Base-by-base conservation (phyloP, 2,888 invertebrate species). In the Microchrysa polita region DNA sequence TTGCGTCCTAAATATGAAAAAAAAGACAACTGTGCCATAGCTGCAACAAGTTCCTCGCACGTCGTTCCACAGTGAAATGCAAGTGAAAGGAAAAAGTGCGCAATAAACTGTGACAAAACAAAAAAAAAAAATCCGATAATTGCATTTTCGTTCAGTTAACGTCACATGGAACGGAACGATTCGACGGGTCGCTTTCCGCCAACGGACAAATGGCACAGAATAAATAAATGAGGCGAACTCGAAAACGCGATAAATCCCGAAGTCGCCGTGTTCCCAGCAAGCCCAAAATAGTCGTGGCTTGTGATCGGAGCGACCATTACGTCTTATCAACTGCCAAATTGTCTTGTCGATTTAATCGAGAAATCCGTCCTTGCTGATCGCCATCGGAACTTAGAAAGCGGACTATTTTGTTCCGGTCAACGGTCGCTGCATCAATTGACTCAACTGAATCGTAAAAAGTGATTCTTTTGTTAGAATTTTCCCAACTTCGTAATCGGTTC, bases 291-390 rank as follows among this genome's bases (percentile, higher is more conserved):
- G 67, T 74, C 72, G 60, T 53, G 53, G 48, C 40, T 74, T 42
- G 72, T 57, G 55, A 55, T 74, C 74, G 72, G 61, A 61, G 74
- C 72, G 67, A 72, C 65, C 67, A 74, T 72, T 63, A 72, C 72
- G 60, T 59, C 60, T 72, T 72, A 40, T 69, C 69, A 69, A 57
- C 69, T 69, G 69, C 40, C 1, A 20, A 40, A 9, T 27, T 67
- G 52, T 67, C 53, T 40, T 55, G 69, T 57, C 40, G 12, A 55
- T 69, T 69, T 57, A 16, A 20, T n/a, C 42, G 34, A 7, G 12
- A 53, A 67, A 67, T 53, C 55, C 67, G 53, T 53, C 67, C 27
- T 27, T 18, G 9, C 14, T 1, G 12, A n/a, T 10, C 1, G 34
- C 69, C 69, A 69, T 42, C 60, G 60, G 20, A n/a, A 1, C 7